Evolutionary conservation across 1,140 invertebrate genomes (phyloP), one percentile per base, ranked within the genome.

Genomic region (Ostrea edulis): DNA sequence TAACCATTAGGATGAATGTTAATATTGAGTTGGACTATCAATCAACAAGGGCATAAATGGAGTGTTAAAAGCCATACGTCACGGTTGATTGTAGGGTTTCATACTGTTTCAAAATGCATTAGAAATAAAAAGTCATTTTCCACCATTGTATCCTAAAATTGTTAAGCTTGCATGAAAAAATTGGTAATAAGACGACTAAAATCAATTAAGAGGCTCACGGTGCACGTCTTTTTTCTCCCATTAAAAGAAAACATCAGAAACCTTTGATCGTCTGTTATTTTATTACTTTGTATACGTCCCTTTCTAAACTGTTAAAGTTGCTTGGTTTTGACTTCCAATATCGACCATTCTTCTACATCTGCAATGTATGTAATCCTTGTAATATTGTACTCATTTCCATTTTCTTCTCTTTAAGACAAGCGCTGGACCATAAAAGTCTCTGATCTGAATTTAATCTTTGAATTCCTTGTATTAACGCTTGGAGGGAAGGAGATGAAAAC

Each of bases 1-100:
- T 77, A 35, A 25, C 68, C 68, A 77, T 77, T 77, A 77, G 68
- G 29, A 77, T 77, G 68, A 35, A 77, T 77, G 68, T 9, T 29
- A 77, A 44, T 44, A 77, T 12, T 29, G 68, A 77, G 35, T 77
- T 14, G 17, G 68, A 77, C 68, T 77, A 77, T 77, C 68, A 22
- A 77, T 77, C 68, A 77, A 77, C 68, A 77, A 9, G 14, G 29
- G 25, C 14, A 77, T 77, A 77, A 77, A 77, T 25, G 68, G 68
- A 14, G 14, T 77, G n/a, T 77, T 77, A 77, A 77, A 77, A 25
- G 25, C 22, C 14, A 77, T 29, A 35, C 14, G 68, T 77, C 68
- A 77, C 25, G 68, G 9, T 77, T 35, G 29, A 2, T 77, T 12
- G 14, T 8, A 77, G 22, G 3, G 8, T 25, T 77, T 77, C 29